Evolutionary conservation across 1,140 invertebrate species (phyloP), one percentile per base, ranked within the genome.

Genomic region (Platyscapa corneri): DNA sequence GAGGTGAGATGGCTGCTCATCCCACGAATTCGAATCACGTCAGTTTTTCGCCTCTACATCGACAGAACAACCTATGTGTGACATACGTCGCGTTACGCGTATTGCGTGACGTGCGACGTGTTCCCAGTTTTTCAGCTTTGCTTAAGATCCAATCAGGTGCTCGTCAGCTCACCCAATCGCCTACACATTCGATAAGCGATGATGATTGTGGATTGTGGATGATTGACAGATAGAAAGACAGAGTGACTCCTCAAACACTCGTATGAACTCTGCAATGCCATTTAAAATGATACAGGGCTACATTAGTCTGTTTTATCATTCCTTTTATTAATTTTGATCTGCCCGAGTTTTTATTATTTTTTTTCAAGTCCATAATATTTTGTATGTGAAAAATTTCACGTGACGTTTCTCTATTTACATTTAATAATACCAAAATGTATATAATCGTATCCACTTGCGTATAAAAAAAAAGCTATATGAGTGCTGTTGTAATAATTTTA

Each of bases 191-290:
- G 83, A 72, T 65, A 85, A 85, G 75, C 75, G 83, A 67, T 85
- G 83, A 85, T 85, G 83, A 85, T 80, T 85, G 65, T 72, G 75
- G 76, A 46, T 79, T 84, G 27, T 80, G 77, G 34, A 49, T 74
- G 77, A 80, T 85, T 53, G 77, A 79, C 76, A 67, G 76, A 75
- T 53, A 74, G 67, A 81, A 53, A 75, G n/a, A 74, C 20, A 80
- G 32, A 85, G 34, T 79, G 60, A 79, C 46, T 72, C 75, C 60
- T 37, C 75, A 39, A 78, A 78, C 46, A 32, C 42, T 79, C 83
- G 76, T 74, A 56, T 79, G 42, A 78, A 84, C 34, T 84, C 83
- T 85, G 83, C 27, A 85, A 85, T 85, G 83, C 77, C 67, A 80
- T 80, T 80, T 79, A 81, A 85, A 85, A 85, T 75, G 65, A 80